phyloP scores from a whole-genome alignment of 2,113 vertebrate species.

The Alectura lathami region DNA sequence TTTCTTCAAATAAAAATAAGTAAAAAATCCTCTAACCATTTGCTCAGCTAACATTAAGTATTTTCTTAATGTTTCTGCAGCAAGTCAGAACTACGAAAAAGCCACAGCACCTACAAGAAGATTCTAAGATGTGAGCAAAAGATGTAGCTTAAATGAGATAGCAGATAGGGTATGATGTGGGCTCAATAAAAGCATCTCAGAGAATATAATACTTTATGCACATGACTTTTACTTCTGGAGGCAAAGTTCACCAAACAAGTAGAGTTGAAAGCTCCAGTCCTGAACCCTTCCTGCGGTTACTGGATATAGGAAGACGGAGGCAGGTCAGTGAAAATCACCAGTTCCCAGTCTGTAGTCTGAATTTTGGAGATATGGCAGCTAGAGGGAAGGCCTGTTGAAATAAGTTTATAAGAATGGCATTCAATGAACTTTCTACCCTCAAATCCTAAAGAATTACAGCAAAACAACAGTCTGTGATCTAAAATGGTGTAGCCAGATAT shows the following conservation, averaged over 20 bases:
- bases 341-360: not conserved
- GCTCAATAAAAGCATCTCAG: not conserved
- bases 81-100: not conserved
- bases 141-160: not conserved
- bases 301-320: not conserved
- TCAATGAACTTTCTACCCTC: not conserved
- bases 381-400: not conserved
- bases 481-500: not conserved
- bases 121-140: not conserved
- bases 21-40: not conserved
- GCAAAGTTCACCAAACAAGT: not conserved
- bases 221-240: not conserved
- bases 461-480: not conserved
- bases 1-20: not conserved
- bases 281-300: not conserved
- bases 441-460: not conserved
- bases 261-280: not conserved
- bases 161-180: not conserved
- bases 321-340: not conserved
- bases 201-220: conserved; percentile 2
- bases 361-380: not conserved
- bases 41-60: not conserved
- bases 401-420: not conserved
- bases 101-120: not conserved
- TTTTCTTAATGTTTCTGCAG: not conserved